Conservation (phyloP, 2,797 vertebrate species). For the Sphaeramia orbicularis region DNA sequence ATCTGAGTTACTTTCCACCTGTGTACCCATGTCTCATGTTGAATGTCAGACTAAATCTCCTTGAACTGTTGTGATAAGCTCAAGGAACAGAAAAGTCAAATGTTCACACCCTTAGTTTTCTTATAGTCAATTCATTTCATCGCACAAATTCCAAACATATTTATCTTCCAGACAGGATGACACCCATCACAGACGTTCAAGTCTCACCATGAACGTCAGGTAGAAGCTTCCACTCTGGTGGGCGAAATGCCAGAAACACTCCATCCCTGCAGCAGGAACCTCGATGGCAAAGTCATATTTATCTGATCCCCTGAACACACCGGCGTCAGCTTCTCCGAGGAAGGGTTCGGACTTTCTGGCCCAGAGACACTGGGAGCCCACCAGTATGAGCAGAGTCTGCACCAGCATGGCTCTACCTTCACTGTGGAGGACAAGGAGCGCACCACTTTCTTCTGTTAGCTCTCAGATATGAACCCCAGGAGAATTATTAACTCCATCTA, state of each 20-base stretch:
- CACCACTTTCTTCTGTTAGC: constrained; percentile 1
- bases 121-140: neutral
- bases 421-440: constrained; percentile 1
- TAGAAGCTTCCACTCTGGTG: constrained; percentile 86
- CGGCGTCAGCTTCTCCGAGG: constrained; percentile 30
- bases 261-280: constrained; percentile 65
- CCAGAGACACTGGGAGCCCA: constrained; percentile 40
- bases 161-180: neutral
- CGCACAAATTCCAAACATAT: neutral
- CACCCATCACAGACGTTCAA: neutral
- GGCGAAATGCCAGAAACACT: constrained; percentile 92
- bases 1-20: no score
- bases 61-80: constrained; percentile 41
- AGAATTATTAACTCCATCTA: constrained; percentile 84
- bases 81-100: constrained; percentile 8
- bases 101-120: no score
- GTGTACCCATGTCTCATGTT: no score
- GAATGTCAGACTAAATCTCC: constrained; percentile 14
- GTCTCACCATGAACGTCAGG: constrained; percentile 87
- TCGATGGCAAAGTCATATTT: constrained; percentile 85
- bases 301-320: constrained; percentile 75
- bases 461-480: constrained; percentile 15
- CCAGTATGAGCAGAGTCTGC: constrained; percentile 19
- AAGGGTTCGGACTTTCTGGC: constrained; percentile 75
- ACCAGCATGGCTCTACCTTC: constrained; percentile 23